Evolutionary conservation across 1,140 invertebrate genomes (phyloP), one percentile per base, ranked within the genome.

Genomic region (Drosophila willistoni): DNA sequence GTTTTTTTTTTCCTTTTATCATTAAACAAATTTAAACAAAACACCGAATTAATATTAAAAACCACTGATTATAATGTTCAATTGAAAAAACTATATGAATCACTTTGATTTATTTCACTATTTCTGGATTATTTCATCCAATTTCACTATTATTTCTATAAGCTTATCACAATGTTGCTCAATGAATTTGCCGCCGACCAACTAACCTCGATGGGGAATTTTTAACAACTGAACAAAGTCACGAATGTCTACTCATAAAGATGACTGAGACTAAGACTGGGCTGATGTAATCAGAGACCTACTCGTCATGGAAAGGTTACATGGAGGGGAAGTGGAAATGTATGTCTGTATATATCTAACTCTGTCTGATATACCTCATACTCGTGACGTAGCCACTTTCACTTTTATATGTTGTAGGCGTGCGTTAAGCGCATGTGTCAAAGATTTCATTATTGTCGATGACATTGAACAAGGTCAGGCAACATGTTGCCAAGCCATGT

Each of bases 401-500:
- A 87, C 83, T 87, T 87, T 87, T 87, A 42, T 29, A 57, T 75
- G 64, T 61, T 65, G 61, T 69, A 62, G 61, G 55, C 41, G 69
- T 51, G 41, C 42, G 59, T 59, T 64, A 42, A 57, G 75, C 83
- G 83, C 83, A 87, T 87, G 83, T 68, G 39, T 33, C 36, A 33
- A 39, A 51, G 29, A 64, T 71, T 47, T 7, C 56, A 73, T 65
- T 60, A 22, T 51, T 19, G 64, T 42, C 39, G 17, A 19, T 89
- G 84, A 89, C 84, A 89, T 89, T 89, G 84, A 81, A 89, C 84
- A 89, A 89, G 84, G 84, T 87, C 84, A 87, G 39, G 65, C 84
- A 73, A 80, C 79, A 87, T 86, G 79, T 79, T 82, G 67, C 74
- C 12, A 22, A 7, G 73, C 42, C 39, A 44, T 61, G 44, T 51